phyloP scores from a whole-genome alignment of 1,140 invertebrate genomes.

The Oncopodura yosiiana region DNA sequence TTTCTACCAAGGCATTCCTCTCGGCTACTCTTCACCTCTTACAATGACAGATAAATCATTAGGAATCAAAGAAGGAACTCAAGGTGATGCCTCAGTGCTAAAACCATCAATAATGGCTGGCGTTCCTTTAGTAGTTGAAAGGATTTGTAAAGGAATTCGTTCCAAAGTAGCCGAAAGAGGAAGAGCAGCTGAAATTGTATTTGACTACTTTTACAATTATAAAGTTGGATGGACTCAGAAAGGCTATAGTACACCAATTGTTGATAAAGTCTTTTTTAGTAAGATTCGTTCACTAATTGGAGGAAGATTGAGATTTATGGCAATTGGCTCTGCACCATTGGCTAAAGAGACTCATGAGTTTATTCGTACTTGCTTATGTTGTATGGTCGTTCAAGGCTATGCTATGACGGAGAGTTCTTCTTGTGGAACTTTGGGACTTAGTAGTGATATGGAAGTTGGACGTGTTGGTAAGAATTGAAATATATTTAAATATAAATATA shows the following conservation, averaged over 20 bases:
- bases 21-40: slow-evolving; percentile 91
- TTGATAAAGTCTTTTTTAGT: slow-evolving; percentile 69
- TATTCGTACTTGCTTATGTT: slow-evolving; percentile 84
- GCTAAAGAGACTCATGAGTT: slow-evolving; percentile 90
- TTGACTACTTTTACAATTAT: slow-evolving; percentile 85
- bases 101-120: slow-evolving; percentile 86
- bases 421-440: slow-evolving; percentile 77
- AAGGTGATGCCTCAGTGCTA: slow-evolving; percentile 80
- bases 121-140: slow-evolving; percentile 91
- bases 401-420: slow-evolving; percentile 94
- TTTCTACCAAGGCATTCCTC: slow-evolving; percentile 53
- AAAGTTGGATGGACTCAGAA: slow-evolving; percentile 71
- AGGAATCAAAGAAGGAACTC: slow-evolving; percentile 85
- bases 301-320: slow-evolving; percentile 71
- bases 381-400: slow-evolving; percentile 85
- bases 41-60: slow-evolving; percentile 92
- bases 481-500: too few species aligned
- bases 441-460: slow-evolving; percentile 64
- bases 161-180: slow-evolving; percentile 75
- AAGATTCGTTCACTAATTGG: slow-evolving; percentile 73
- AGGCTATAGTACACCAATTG: slow-evolving; percentile 71
- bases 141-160: slow-evolving; percentile 88
- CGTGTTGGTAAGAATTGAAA: too few species aligned
- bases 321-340: slow-evolving; percentile 89
- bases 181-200: slow-evolving; percentile 62